Evolutionary conservation across 2,797 vertebrate genomes (phyloP), one percentile per base, ranked within the genome.

Genomic region (Acestrorhynchus altus): DNA sequence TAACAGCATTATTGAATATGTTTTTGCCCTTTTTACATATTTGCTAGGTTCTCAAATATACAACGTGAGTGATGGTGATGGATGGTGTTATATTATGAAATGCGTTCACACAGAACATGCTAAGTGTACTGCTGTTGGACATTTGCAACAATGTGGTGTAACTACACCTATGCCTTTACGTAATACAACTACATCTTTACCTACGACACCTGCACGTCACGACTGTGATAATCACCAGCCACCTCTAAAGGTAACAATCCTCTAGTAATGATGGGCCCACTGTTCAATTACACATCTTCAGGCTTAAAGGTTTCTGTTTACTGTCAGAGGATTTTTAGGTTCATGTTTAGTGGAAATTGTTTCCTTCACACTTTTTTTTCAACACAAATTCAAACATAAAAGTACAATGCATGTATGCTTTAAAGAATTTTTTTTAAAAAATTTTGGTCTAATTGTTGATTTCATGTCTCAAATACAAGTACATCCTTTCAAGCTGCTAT

Each of bases 21-120:
- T n/a, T 51, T 20, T 15, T 12, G 3, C 15, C 44, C 12, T 46
- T 46, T 56, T 24, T 11, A 20, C 8, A 24, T 28, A 31, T 18
- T 39, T 6, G 0, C 22, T 42, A 96, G 95, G 89, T 31, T 85
- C 87, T 0, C 3, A 86, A 0, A 88, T 96, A 56, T 95, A 95
- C 40, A 87, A 86, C n/a, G 64, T 2, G 20, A 75, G 77, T 0
- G 94, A 95, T 80, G 24, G 52, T 0, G 93, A 90, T 0, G 94
- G 93, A 0, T 89, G 93, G 81, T 81, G 81, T 46, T 94, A 85
- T 74, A 84, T 51, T 1, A 93, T 92, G 0, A 4, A 83, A 1
- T 96, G 95, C 67, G 83, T 78, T 67, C 0, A 0, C 61, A 0
- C 0, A 92, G 93, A 80, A 7, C 4, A 15, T 0, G 8, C 16